These are phyloP conservation scores for Lordiphosa fenestrarum DNA, from an alignment of 2,888 invertebrate genomes.

Conservation along the genomic window DNA sequence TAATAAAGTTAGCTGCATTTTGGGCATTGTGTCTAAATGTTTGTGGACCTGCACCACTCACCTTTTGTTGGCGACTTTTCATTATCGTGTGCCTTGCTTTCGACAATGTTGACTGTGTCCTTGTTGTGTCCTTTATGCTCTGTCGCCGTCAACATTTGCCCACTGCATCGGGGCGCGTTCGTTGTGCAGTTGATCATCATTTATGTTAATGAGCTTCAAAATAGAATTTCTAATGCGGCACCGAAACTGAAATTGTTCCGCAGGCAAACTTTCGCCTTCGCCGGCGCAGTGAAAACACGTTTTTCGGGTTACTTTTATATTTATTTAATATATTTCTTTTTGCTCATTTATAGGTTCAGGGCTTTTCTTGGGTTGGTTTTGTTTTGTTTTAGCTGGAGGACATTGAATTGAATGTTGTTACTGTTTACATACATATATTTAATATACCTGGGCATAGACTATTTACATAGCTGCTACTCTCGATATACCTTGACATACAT, in stretches of 20 bases:
- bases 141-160: conserved; percentile 38
- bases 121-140: conserved; percentile 51
- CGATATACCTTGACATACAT: conserved; percentile 26
- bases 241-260: conserved; percentile 1
- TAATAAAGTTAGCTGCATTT: conserved; percentile 74
- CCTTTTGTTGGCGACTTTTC: conserved; percentile 61
- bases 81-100: conserved; percentile 52
- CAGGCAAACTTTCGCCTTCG: conserved; percentile 18
- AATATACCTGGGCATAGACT: conserved; percentile 35
- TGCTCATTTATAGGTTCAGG: conserved; percentile 51
- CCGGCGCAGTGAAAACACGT: conserved; percentile 9
- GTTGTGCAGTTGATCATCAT: conserved; percentile 66
- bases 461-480: conserved; percentile 63
- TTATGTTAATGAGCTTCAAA: conserved; percentile 77
- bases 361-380: not conserved
- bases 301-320: conserved; percentile 42
- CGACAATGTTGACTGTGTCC: conserved; percentile 49
- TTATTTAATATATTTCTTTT: conserved; percentile 59
- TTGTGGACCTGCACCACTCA: conserved; percentile 20
- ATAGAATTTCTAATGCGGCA: conserved; percentile 63
- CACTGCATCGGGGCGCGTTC: conserved; percentile 20
- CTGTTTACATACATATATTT: conserved; percentile 24
- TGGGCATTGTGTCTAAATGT: conserved; percentile 61
- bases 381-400: conserved; percentile 61
- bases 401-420: conserved; percentile 65